These are phyloP conservation scores for Drosophila lini DNA, from an alignment of 1,140 invertebrate species.

Conservation along the genomic window DNA sequence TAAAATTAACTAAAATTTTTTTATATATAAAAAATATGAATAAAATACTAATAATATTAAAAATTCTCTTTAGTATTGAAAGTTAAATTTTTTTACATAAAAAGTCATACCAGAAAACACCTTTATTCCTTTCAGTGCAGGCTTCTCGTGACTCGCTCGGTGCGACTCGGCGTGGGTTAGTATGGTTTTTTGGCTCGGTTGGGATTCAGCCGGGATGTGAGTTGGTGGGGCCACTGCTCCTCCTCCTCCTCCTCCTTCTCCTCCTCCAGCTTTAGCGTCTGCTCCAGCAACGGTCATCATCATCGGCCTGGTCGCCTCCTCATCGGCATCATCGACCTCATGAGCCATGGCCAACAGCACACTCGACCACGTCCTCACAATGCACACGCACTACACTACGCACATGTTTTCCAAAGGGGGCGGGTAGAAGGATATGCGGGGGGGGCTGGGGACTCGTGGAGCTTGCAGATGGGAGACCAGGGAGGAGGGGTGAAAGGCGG, in stretches of 20 bases:
- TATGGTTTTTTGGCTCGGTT: constrained; percentile 7
- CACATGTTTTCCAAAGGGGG: constrained; percentile 18
- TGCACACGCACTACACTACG: constrained; percentile 39
- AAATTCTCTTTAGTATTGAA: too few species aligned
- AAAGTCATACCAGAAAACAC: neutral
- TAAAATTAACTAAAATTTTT: too few species aligned
- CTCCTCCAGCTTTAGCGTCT: neutral
- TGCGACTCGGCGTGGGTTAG: constrained; percentile 2
- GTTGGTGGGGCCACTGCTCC: neutral
- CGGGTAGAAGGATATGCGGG: neutral
- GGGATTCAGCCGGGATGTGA: neutral
- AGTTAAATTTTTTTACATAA: neutral
- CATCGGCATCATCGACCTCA: constrained; percentile 24
- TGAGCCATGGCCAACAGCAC: constrained; percentile 38
- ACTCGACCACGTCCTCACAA: constrained; percentile 53
- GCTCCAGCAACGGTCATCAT: constrained; percentile 8
- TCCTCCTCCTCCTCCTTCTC: neutral
- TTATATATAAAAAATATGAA: too few species aligned
- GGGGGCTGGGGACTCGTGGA: neutral
- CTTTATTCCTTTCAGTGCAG: constrained; percentile 5
- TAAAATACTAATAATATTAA: too few species aligned
- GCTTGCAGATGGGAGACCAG: neutral
- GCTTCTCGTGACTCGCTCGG: constrained; percentile 5
- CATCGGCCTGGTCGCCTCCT: constrained; percentile 15
- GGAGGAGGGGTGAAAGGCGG: neutral